These are phyloP conservation scores for Bovichtus variegatus DNA, from an alignment of 2,797 vertebrate genomes.

Conservation along the genomic window DNA sequence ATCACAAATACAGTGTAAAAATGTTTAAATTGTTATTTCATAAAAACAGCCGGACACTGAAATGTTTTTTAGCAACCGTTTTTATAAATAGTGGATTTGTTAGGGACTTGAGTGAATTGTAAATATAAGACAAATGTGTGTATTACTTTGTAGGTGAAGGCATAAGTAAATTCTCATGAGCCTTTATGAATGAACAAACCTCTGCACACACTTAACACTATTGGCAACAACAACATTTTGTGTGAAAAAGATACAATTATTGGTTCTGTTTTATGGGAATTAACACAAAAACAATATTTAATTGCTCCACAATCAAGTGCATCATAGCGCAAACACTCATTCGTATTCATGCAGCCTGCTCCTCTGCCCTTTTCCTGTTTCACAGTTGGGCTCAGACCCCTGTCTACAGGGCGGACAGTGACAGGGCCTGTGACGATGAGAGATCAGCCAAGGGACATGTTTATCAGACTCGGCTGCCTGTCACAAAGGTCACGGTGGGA, in stretches of 20 bases:
- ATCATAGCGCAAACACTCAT: conserved; percentile 18
- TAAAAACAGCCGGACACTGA: not conserved
- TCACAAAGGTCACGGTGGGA: conserved; percentile 60
- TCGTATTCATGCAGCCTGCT: conserved; percentile 52
- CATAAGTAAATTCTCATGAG: not conserved
- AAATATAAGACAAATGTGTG: not conserved
- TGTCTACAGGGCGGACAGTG: conserved; percentile 39
- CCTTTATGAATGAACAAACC: not conserved
- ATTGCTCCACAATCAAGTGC: not conserved
- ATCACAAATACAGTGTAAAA: not conserved
- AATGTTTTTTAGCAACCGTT: too few relatives aligned
- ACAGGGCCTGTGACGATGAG: conserved; percentile 41
- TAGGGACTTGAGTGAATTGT: not conserved
- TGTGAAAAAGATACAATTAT: not conserved
- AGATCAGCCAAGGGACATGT: conserved; percentile 44
- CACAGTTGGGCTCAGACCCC: conserved; percentile 28
- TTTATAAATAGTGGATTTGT: not conserved
- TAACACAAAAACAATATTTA: not conserved
- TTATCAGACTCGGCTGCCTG: conserved; percentile 68
- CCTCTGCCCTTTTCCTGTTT: conserved; percentile 42
- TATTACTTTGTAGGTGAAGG: not conserved
- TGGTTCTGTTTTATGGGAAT: not conserved
- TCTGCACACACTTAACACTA: not conserved
- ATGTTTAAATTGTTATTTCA: not conserved
- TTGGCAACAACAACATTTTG: not conserved